phyloP scores from a whole-genome alignment of 2,888 invertebrate genomes.

The Cephus runcator region DNA sequence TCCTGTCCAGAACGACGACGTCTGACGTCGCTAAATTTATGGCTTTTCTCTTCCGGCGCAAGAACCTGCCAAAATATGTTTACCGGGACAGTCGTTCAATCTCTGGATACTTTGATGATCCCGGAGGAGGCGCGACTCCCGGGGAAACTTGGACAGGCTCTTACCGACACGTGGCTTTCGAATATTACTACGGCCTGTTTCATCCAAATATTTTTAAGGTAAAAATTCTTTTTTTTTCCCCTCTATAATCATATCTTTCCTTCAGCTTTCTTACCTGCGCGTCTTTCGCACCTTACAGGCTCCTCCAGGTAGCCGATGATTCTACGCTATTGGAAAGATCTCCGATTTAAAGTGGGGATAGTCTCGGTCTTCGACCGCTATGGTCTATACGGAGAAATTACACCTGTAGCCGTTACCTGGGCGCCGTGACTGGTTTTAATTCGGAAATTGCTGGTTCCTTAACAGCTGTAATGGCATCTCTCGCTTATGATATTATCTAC shows the following conservation, averaged over 20 bases:
- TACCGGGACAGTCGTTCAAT: not conserved
- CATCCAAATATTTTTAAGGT: not conserved
- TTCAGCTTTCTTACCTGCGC: slow-evolving; percentile 40
- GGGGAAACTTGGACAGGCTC: not conserved
- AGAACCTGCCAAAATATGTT: not conserved
- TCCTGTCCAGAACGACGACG: not conserved
- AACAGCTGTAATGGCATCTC: slow-evolving; percentile 43
- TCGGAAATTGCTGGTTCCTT: slow-evolving; percentile 55
- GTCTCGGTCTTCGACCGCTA: not conserved
- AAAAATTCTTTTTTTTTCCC: slow-evolving; percentile 26
- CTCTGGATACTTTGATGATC: not conserved
- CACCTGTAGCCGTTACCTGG: slow-evolving; percentile 28
- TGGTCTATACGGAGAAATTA: not conserved
- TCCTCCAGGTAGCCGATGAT: slow-evolving; percentile 57
- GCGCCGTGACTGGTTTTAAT: slow-evolving; percentile 54
- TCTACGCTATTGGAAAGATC: slow-evolving; percentile 32
- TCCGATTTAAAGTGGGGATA: not conserved
- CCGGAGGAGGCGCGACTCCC: not conserved
- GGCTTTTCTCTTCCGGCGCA: not conserved
- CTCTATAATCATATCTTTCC: slow-evolving; percentile 48
- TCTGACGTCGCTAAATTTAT: not conserved
- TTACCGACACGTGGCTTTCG: not conserved
- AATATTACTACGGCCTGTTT: not conserved
- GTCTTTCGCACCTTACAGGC: slow-evolving; percentile 44
- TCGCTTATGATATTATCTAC: slow-evolving; percentile 39